phyloP scores from a whole-genome alignment of 1,140 invertebrate species.

The Diploscapter pachys region DNA sequence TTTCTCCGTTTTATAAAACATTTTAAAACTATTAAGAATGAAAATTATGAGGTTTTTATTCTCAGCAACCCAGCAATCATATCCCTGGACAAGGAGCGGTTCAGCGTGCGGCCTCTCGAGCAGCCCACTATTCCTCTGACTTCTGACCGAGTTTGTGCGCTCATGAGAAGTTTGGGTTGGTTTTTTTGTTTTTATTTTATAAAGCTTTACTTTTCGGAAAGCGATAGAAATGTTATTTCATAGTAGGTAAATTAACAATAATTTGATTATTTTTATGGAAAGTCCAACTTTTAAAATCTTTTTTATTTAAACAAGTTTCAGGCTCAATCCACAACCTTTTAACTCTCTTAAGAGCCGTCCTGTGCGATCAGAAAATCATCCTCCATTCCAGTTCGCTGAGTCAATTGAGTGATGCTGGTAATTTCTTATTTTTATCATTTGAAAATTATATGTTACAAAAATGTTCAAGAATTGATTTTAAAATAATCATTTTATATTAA shows the following conservation, averaged over 20 bases:
- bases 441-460: constrained; percentile 66
- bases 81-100: background rate
- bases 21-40: no score
- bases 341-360: constrained; percentile 84
- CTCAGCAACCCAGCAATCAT: constrained; percentile 2
- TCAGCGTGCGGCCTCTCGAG: background rate
- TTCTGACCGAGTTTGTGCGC: background rate
- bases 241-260: no score
- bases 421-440: constrained; percentile 93
- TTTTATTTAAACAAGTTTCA: constrained; percentile 60
- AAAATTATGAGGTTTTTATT: constrained; percentile 5
- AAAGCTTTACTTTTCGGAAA: background rate
- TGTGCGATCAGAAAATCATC: constrained; percentile 95
- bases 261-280: no score
- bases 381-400: constrained; percentile 79
- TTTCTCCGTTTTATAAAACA: background rate
- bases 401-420: constrained; percentile 83
- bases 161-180: background rate
- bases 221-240: background rate
- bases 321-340: constrained; percentile 83
- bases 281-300: background rate
- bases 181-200: constrained; percentile 1
- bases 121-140: constrained; percentile 2
- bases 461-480: no score
- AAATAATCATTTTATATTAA: no score